phyloP scores from a whole-genome alignment of 2,113 vertebrate genomes.

The Gobius niger region DNA sequence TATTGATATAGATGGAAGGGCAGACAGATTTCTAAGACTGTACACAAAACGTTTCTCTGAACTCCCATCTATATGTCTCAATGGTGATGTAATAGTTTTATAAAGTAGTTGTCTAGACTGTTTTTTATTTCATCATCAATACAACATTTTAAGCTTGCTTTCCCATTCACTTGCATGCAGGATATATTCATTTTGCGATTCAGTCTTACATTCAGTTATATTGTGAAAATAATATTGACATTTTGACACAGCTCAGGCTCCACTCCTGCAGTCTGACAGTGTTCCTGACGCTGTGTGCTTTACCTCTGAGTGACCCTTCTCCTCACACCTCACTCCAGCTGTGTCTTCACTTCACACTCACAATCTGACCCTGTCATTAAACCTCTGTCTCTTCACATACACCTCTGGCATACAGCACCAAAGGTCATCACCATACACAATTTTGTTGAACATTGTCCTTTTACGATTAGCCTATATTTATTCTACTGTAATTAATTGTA shows the following conservation, averaged over 20 bases:
- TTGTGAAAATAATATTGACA: slow-evolving; percentile 3
- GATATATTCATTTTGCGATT: background rate
- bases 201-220: background rate
- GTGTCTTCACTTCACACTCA: slow-evolving; percentile 32
- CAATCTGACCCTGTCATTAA: slow-evolving; percentile 51
- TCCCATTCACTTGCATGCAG: background rate
- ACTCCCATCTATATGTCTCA: background rate
- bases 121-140: background rate
- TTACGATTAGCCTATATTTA: no score
- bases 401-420: slow-evolving; percentile 35
- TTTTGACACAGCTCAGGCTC: slow-evolving; percentile 21
- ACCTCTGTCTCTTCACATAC: slow-evolving; percentile 39
- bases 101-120: background rate
- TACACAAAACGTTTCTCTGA: background rate
- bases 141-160: no score
- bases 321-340: slow-evolving; percentile 35
- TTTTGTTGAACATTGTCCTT: slow-evolving; percentile 19
- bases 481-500: no score
- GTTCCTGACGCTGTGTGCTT: slow-evolving; percentile 27
- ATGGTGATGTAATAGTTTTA: background rate
- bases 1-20: background rate
- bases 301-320: slow-evolving; percentile 28
- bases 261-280: slow-evolving; percentile 12
- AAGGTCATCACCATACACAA: slow-evolving; percentile 39
- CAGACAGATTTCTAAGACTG: no score